Percentiles rank a stretch among this genome's conserved stretches.
These are phyloP conservation scores for Selene dorsalis DNA, from an alignment of 2,797 vertebrate genomes.

Conservation along the genomic window DNA sequence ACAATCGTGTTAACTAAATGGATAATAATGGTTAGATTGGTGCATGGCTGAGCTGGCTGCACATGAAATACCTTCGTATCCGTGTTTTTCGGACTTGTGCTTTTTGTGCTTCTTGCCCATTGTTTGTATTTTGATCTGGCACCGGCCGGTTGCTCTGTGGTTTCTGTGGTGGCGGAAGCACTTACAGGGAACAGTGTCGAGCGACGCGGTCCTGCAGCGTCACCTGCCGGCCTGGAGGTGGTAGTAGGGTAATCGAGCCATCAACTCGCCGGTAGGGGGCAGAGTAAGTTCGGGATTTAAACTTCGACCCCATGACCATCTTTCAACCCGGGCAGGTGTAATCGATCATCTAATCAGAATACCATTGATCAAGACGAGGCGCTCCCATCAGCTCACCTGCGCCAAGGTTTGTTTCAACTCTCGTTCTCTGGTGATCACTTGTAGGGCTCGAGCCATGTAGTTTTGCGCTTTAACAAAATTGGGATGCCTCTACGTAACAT, in stretches of 20 bases:
- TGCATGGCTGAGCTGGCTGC: fast-evolving
- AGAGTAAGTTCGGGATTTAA: constrained; percentile 22
- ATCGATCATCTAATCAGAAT: neutral
- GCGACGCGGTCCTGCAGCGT: constrained; percentile 8
- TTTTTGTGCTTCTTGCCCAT: constrained; percentile 99
- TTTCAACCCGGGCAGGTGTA: neutral
- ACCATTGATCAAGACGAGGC: neutral
- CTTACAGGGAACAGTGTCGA: neutral
- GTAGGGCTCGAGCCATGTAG: neutral
- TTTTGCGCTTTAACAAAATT: neutral
- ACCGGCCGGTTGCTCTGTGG: constrained; percentile 12
- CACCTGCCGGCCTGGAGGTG: constrained; percentile 68
- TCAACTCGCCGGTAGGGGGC: constrained; percentile 50
- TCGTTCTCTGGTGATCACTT: too few species aligned
- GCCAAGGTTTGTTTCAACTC: neutral
- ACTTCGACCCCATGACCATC: neutral
- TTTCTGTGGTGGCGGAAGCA: constrained; percentile 44
- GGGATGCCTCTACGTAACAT: neutral
- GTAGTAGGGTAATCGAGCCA: fast-evolving
- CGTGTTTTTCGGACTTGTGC: constrained; percentile 94
- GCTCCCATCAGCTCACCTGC: neutral
- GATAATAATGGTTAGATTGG: neutral
- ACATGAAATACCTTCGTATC: constrained; percentile 87
- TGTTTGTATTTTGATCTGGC: constrained; percentile 71
- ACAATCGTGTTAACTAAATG: fast-evolving